Evolutionary conservation across 2,113 vertebrate genomes (phyloP).

Genomic region (Theristicus caerulescens): DNA sequence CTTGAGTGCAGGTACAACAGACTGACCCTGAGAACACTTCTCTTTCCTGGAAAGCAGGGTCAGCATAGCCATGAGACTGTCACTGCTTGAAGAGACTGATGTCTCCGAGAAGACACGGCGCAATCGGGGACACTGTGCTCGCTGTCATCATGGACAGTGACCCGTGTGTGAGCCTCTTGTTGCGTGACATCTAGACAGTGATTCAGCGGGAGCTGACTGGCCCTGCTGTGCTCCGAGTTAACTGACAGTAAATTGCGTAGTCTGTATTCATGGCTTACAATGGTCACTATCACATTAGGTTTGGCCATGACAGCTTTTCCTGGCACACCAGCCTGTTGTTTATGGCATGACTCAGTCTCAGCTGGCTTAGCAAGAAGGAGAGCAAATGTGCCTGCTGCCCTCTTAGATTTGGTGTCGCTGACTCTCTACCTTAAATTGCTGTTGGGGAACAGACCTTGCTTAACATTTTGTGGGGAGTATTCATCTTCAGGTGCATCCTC

Average conservation of each 20-base stretch:
- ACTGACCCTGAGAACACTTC: not conserved
- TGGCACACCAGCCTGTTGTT: conserved; percentile 42
- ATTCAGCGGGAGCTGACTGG: conserved; percentile 40
- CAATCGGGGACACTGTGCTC: accelerated
- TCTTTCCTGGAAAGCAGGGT: conserved; percentile 1
- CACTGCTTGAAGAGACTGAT: not conserved
- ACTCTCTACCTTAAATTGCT: not conserved
- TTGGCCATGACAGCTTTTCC: conserved; percentile 48
- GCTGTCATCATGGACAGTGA: not conserved
- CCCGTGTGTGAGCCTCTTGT: not conserved
- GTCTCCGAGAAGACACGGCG: not conserved
- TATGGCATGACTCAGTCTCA: conserved; percentile 48
- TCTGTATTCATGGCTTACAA: conserved; percentile 14
- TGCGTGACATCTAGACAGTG: not conserved
- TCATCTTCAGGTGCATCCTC: not conserved
- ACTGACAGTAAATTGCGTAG: not conserved
- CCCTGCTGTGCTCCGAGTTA: not conserved
- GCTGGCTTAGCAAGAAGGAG: conserved; percentile 31
- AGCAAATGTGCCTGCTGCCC: not conserved
- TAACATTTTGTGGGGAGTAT: not conserved
- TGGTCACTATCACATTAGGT: not conserved
- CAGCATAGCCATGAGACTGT: not conserved
- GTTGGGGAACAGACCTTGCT: not conserved
- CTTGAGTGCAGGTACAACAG: not conserved
- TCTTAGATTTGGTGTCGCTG: not conserved